Percentiles rank a stretch among this genome's conserved stretches.
These are phyloP conservation scores for Lasioglossum pauxillum DNA, from an alignment of 2,888 invertebrate species.

Conservation along the genomic window DNA sequence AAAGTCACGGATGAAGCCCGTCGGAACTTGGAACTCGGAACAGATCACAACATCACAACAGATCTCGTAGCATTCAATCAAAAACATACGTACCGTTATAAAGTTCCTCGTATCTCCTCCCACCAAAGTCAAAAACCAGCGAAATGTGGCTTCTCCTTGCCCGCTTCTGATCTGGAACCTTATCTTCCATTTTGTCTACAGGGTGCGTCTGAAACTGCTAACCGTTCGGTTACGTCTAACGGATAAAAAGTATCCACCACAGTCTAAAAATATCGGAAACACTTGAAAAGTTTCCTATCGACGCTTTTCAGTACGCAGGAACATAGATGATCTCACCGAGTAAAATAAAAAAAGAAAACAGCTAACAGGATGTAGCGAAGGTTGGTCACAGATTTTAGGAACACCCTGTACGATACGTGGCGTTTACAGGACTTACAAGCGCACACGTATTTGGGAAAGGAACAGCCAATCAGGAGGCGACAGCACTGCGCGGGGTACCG, in stretches of 20 bases:
- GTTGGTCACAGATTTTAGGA: not conserved
- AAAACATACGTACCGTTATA: conserved; percentile 15
- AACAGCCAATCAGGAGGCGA: conserved; percentile 75
- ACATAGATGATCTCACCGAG: too few relatives aligned
- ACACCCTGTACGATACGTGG: not conserved
- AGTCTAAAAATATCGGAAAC: not conserved
- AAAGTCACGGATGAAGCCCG: not conserved
- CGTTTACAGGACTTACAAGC: not conserved
- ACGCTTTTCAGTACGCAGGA: too few relatives aligned
- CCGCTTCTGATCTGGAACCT: not conserved
- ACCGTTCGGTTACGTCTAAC: not conserved
- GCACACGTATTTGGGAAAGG: not conserved
- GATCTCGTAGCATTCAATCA: not conserved
- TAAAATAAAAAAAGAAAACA: not conserved
- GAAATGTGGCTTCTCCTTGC: conserved; percentile 16
- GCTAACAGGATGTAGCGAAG: not conserved
- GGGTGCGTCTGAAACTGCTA: not conserved
- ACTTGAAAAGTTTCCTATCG: not conserved
- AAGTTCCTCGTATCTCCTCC: conserved; percentile 12
- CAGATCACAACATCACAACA: not conserved
- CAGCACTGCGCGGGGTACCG: conserved; percentile 72
- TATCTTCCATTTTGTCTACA: not conserved
- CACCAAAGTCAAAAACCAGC: not conserved
- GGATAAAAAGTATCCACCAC: not conserved
- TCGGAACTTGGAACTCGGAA: not conserved